Evolutionary conservation across 2,113 vertebrate genomes (phyloP).

Genomic region (Edolisoma coerulescens): DNA sequence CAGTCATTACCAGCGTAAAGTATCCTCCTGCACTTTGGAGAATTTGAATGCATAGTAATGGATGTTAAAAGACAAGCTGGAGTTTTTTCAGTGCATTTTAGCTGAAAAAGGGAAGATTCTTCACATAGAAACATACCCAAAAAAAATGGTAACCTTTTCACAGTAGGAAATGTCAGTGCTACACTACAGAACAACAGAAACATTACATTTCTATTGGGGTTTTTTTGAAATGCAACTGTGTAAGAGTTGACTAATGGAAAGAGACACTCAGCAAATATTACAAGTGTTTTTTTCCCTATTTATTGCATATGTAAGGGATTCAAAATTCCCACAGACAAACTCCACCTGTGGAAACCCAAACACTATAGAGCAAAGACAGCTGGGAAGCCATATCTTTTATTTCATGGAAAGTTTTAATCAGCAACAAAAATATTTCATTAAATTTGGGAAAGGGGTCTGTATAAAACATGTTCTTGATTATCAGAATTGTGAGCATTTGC

Average conservation of each 20-base stretch:
- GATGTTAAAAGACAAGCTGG: background rate
- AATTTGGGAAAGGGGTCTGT: background rate
- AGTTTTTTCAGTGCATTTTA: background rate
- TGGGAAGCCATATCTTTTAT: background rate
- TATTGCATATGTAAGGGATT: background rate
- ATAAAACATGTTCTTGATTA: background rate
- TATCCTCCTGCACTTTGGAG: background rate
- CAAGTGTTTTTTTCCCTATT: background rate
- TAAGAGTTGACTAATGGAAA: background rate
- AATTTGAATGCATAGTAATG: background rate
- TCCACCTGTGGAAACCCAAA: background rate
- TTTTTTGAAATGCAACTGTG: background rate
- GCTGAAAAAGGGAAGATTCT: background rate
- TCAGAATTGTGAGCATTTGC: background rate
- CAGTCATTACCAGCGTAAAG: slow-evolving; percentile 3
- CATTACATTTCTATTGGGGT: background rate
- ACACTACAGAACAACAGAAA: background rate
- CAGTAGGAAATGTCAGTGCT: background rate
- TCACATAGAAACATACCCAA: background rate
- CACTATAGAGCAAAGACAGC: background rate
- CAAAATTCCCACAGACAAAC: background rate
- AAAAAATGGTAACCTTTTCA: background rate
- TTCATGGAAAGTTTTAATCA: background rate
- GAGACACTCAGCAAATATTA: background rate
- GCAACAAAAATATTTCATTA: background rate